A percentile compares a stretch with the other conserved stretches of the same genome.
phyloP scores from a whole-genome alignment of 64 coral and sea anemone species.

The Pocillopora damicornis region DNA sequence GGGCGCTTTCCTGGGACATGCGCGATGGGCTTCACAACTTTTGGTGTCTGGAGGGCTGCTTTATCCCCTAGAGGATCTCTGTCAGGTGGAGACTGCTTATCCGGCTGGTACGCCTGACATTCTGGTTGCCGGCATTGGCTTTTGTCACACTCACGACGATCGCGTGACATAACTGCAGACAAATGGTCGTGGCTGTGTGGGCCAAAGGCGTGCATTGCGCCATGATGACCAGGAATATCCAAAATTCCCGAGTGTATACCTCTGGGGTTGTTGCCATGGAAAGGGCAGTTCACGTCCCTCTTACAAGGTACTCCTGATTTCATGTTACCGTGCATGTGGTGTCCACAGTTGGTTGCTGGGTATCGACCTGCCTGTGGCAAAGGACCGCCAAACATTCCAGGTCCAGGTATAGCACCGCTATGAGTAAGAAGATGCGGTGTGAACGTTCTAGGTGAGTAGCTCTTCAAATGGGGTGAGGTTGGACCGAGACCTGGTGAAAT shows the following conservation, averaged over 20 bases:
- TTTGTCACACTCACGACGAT: slow-evolving; percentile 70
- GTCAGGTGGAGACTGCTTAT: slow-evolving; percentile 57
- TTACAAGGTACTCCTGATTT: slow-evolving; percentile 82
- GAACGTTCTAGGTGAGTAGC: slow-evolving; percentile 85
- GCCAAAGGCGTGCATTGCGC: slow-evolving; percentile 48
- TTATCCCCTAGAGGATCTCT: slow-evolving; percentile 57
- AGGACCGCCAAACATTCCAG: slow-evolving; percentile 62
- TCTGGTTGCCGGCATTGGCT: slow-evolving; percentile 46
- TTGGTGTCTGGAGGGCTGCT: slow-evolving; percentile 60
- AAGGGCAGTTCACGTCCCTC: slow-evolving; percentile 90
- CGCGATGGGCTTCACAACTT: slow-evolving; percentile 90
- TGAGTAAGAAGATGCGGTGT: slow-evolving; percentile 95
- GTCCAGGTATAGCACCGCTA: slow-evolving; percentile 47
- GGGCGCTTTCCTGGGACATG: slow-evolving; percentile 90
- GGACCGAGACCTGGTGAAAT: slow-evolving; percentile 69
- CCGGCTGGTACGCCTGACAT: slow-evolving; percentile 49
- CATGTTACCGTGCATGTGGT: slow-evolving; percentile 66
- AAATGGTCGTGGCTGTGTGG: slow-evolving; percentile 71
- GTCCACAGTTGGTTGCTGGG: slow-evolving; percentile 55
- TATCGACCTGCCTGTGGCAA: slow-evolving; percentile 62
- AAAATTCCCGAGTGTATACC: slow-evolving; percentile 73
- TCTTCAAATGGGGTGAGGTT: slow-evolving; percentile 71
- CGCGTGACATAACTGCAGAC: slow-evolving; percentile 69
- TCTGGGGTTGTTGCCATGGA: slow-evolving; percentile 69
- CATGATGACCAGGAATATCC: slow-evolving; percentile 78